Percentiles rank a stretch among this genome's conserved stretches.
Evolutionary conservation across 1,140 invertebrate genomes (phyloP).

Genomic region (Drosophila prosaltans): DNA sequence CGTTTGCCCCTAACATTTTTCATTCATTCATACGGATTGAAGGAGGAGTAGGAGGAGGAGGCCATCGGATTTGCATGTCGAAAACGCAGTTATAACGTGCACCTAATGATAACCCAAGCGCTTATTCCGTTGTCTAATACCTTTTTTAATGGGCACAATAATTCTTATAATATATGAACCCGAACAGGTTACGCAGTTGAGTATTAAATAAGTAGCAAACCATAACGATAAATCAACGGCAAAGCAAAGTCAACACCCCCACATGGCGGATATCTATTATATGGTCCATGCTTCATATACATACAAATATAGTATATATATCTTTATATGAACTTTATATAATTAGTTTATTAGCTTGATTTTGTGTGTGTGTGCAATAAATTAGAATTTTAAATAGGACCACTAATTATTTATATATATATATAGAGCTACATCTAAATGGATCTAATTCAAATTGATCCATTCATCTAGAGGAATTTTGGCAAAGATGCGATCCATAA

Average conservation of each 20-base stretch:
- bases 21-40: conserved; percentile 27
- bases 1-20: conserved; percentile 19
- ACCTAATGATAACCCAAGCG: conserved; percentile 54
- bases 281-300: neutral
- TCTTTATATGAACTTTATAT: neutral
- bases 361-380: conserved; percentile 57
- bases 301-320: neutral
- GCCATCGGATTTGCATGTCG: conserved; percentile 43
- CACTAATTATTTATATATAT: neutral
- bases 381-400: conserved; percentile 57
- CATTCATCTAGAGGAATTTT: conserved; percentile 91
- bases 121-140: conserved; percentile 36
- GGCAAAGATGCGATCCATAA: conserved; percentile 89
- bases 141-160: conserved; percentile 17
- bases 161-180: conserved; percentile 36
- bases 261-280: conserved; percentile 19
- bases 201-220: conserved; percentile 28
- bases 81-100: conserved; percentile 33
- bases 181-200: conserved; percentile 14
- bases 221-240: conserved; percentile 1
- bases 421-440: neutral
- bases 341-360: conserved; percentile 52
- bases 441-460: conserved; percentile 80
- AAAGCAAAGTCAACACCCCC: neutral
- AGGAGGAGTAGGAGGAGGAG: neutral